phyloP scores from a whole-genome alignment of 2,797 vertebrate genomes.

The Tokudaia tokunoshimensis region DNA sequence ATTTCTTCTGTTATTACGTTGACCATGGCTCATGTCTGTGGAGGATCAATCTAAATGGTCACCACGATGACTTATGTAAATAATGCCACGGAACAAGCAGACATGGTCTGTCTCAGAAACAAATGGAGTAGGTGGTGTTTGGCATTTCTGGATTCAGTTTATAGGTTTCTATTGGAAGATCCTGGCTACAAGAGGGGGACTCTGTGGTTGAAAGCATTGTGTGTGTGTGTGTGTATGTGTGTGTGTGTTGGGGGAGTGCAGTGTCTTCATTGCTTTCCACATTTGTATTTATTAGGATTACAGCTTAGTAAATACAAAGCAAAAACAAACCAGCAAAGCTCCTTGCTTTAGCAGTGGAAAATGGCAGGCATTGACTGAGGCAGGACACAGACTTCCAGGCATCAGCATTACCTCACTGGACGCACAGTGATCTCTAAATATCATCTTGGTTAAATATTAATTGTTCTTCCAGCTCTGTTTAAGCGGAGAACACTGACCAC shows the following conservation, averaged over 20 bases:
- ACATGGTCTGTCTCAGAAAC: not conserved
- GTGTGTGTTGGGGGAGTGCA: not conserved
- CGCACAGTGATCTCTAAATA: conserved; percentile 50
- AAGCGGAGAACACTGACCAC: conserved; percentile 43
- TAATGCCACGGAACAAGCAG: not conserved
- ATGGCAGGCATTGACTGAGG: conserved; percentile 30
- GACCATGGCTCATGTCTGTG: not conserved
- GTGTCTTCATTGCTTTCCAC: not conserved
- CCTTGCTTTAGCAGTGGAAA: not conserved
- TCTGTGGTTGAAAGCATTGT: conserved; percentile 1
- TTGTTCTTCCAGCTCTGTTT: conserved; percentile 33
- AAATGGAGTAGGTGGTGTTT: not conserved
- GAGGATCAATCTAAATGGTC: conserved; percentile 36
- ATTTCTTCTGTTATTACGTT: conserved; percentile 31
- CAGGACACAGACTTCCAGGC: not conserved
- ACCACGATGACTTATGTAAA: conserved; percentile 53
- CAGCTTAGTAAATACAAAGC: not conserved
- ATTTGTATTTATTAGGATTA: not conserved
- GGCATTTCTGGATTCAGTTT: not conserved
- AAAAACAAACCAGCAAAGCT: conserved; percentile 51
- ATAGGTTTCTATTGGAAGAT: not conserved
- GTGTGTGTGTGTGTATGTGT: too few species aligned
- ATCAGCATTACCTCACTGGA: not conserved
- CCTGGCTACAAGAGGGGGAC: not conserved
- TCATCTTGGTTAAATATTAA: conserved; percentile 50